Evolutionary conservation across 2,797 vertebrate species (phyloP).

Genomic region (Eupleurogrammus muticus): DNA sequence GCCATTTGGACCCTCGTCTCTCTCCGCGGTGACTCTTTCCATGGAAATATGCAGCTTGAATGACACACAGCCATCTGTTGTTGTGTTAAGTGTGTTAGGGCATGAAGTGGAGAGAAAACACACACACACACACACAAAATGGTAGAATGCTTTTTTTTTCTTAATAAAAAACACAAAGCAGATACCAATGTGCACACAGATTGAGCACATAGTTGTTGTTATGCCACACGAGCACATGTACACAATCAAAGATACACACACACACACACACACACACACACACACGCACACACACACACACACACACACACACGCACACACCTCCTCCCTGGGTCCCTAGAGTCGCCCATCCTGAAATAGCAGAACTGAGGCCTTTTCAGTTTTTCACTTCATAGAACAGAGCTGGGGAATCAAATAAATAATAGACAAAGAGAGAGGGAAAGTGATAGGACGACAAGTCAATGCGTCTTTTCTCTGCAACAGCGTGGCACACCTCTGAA

Average conservation of each 20-base stretch:
- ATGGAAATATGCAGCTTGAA: slow-evolving; percentile 82
- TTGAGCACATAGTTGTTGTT: slow-evolving; percentile 24
- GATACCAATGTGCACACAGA: slow-evolving; percentile 36
- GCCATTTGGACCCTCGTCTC: slow-evolving; percentile 82
- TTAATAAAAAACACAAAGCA: slow-evolving; percentile 42
- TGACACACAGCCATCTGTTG: slow-evolving; percentile 86
- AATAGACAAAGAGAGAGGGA: slow-evolving; percentile 78
- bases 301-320: slow-evolving; percentile 32
- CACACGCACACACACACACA: slow-evolving; percentile 1
- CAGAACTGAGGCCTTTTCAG: slow-evolving; percentile 77
- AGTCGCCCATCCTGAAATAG: slow-evolving; percentile 76
- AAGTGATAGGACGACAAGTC: slow-evolving; percentile 80
- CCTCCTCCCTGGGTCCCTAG: slow-evolving; percentile 55
- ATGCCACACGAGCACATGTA: slow-evolving; percentile 34
- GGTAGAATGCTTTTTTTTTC: slow-evolving; percentile 7
- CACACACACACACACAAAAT: slow-evolving; percentile 47
- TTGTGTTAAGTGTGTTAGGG: slow-evolving; percentile 83
- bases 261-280: slow-evolving; percentile 11
- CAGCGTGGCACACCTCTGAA: slow-evolving; percentile 72
- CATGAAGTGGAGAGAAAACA: slow-evolving; percentile 76
- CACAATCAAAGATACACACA: slow-evolving; percentile 45
- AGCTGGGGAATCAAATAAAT: slow-evolving; percentile 79
- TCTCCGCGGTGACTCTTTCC: slow-evolving; percentile 79
- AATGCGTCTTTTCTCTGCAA: slow-evolving; percentile 77
- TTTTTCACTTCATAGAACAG: slow-evolving; percentile 78